Percentiles rank a stretch among this genome's conserved stretches.
These are phyloP conservation scores for Brachionus asplanchnoidis DNA, from an alignment of 1,140 invertebrate species.

Conservation along the genomic window DNA sequence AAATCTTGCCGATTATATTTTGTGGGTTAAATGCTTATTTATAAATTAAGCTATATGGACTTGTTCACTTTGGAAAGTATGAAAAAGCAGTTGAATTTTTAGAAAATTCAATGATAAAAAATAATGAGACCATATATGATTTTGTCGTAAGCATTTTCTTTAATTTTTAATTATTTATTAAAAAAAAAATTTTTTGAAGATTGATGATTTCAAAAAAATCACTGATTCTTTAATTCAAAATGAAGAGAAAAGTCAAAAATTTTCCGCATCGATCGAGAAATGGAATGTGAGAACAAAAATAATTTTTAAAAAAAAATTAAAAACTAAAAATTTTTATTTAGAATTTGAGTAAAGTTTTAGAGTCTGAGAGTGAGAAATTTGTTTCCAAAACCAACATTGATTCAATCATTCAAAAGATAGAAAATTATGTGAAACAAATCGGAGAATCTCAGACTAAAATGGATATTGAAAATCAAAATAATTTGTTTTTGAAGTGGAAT, in stretches of 20 bases:
- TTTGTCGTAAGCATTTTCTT: neutral
- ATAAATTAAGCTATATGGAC: neutral
- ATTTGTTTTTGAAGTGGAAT: constrained; percentile 7
- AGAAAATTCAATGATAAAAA: neutral
- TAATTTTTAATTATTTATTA: neutral
- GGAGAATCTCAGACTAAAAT: neutral
- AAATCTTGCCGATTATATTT: too few relatives aligned
- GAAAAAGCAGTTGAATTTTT: neutral
- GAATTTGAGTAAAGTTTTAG: neutral
- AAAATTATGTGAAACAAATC: neutral
- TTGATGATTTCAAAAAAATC: neutral
- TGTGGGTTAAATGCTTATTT: neutral
- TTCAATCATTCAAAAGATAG: neutral
- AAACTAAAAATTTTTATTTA: neutral
- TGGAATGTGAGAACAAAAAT: neutral
- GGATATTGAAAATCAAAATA: constrained; percentile 2
- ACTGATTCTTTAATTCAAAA: neutral
- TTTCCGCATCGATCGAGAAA: neutral
- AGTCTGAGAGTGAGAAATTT: neutral
- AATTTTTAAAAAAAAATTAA: neutral
- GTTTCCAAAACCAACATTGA: neutral
- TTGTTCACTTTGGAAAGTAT: neutral
- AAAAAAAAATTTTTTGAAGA: neutral
- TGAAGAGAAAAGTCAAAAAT: neutral
- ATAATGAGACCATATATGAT: neutral